Conservation (phyloP, 2,888 invertebrate genomes). For the Elegia similella region DNA sequence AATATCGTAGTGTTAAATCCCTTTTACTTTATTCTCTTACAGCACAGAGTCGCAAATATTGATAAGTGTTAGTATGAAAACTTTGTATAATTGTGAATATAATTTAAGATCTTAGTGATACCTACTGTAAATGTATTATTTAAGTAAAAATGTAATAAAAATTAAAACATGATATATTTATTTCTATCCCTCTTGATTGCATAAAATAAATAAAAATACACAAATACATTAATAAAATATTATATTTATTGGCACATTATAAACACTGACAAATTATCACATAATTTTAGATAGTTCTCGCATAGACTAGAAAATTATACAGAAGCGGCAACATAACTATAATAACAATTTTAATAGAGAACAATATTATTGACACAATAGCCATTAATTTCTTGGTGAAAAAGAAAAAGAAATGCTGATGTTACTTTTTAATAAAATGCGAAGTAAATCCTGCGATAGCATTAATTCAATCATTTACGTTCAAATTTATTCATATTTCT, state of each 20-base stretch:
- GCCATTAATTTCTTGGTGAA: no score
- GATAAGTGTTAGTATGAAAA: background rate
- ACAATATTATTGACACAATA: background rate
- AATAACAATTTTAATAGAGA: background rate
- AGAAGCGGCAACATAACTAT: background rate
- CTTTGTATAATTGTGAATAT: slow-evolving; percentile 2
- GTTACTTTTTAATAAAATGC: no score
- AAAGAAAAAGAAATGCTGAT: no score
- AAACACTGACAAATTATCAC: slow-evolving; percentile 12
- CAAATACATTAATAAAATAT: slow-evolving; percentile 4
- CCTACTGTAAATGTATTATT: background rate
- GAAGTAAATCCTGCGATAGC: no score
- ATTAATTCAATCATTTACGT: no score
- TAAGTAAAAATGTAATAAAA: background rate
- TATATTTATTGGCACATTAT: slow-evolving; percentile 12
- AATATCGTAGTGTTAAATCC: background rate
- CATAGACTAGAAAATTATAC: slow-evolving; percentile 6
- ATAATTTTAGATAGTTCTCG: background rate
- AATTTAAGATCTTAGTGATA: background rate
- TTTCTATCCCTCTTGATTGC: background rate
- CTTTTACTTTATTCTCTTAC: background rate
- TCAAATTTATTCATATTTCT: no score
- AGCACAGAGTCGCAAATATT: no score
- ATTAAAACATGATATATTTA: background rate
- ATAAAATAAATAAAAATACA: slow-evolving; percentile 1